phyloP scores from a whole-genome alignment of 2,888 invertebrate species.

The Temnothorax unifasciatus region DNA sequence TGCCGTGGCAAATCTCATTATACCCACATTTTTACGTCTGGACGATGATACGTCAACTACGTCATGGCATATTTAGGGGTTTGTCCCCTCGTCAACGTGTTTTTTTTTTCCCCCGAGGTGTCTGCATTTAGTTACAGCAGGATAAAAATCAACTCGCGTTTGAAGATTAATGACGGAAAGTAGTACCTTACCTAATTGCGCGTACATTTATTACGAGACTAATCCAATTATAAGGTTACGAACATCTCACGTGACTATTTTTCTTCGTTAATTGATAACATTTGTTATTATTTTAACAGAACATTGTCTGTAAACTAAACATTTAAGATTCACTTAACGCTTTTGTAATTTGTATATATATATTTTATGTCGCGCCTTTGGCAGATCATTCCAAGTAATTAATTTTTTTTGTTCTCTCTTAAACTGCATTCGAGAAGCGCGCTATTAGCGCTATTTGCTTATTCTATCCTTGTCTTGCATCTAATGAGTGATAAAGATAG shows the following conservation, averaged over 20 bases:
- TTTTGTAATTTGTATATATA: neutral
- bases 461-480: too few relatives aligned
- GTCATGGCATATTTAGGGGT: conserved; percentile 66
- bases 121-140: conserved; percentile 26
- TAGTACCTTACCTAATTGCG: conserved; percentile 27
- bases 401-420: neutral
- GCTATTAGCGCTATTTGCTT: too few relatives aligned
- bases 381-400: neutral
- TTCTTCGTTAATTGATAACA: neutral
- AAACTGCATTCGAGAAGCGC: too few relatives aligned
- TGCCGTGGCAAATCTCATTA: conserved; percentile 84
- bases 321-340: neutral
- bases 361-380: neutral
- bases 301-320: neutral
- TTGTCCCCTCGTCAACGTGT: conserved; percentile 47
- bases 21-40: conserved; percentile 78
- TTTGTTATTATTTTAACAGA: neutral
- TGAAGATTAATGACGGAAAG: conserved; percentile 21
- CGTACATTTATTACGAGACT: conserved; percentile 17
- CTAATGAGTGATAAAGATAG: too few relatives aligned
- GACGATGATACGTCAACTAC: conserved; percentile 60
- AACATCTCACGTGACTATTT: neutral
- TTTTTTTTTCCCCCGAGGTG: neutral
- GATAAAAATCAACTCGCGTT: conserved; percentile 26
- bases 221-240: conserved; percentile 13